Percentiles rank a stretch among this genome's conserved stretches.
Conservation (phyloP, 2,888 invertebrate genomes). For the Drosophila percnosoma region DNA sequence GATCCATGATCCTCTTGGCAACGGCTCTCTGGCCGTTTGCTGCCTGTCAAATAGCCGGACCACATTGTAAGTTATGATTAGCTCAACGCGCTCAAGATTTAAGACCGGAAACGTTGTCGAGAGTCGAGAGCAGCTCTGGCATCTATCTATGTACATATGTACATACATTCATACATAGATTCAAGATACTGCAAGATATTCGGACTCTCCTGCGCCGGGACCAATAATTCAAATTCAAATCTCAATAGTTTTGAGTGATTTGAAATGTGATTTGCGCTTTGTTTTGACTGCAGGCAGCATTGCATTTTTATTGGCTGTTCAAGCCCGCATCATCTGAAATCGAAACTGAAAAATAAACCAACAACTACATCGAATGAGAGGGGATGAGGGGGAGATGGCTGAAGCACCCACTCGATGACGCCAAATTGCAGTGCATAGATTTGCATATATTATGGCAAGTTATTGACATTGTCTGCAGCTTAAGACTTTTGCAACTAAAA, state of each 20-base stretch:
- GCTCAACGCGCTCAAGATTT: conserved; percentile 80
- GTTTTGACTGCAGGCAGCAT: conserved; percentile 69
- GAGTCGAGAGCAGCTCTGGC: conserved; percentile 18
- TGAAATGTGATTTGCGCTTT: conserved; percentile 72
- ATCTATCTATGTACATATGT: conserved; percentile 5
- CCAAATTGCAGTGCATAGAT: conserved; percentile 61
- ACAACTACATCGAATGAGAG: conserved; percentile 1
- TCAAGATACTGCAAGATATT: conserved; percentile 14
- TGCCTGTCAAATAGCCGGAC: conserved; percentile 80
- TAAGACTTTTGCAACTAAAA: not conserved
- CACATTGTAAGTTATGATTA: conserved; percentile 82
- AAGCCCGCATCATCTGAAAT: conserved; percentile 57
- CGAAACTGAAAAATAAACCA: conserved; percentile 35
- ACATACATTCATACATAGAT: not conserved
- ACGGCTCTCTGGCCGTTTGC: conserved; percentile 61
- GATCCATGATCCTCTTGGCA: conserved; percentile 70
- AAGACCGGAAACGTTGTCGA: conserved; percentile 75
- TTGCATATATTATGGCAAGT: conserved; percentile 70
- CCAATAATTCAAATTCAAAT: conserved; percentile 79
- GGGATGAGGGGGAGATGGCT: not conserved
- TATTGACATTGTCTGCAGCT: conserved; percentile 51
- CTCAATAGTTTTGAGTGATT: conserved; percentile 78
- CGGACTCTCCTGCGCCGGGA: conserved; percentile 22
- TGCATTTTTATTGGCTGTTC: conserved; percentile 65
- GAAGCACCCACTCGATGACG: conserved; percentile 64